Percentiles rank a stretch among this genome's conserved stretches.
phyloP scores from a whole-genome alignment of 2,888 invertebrate species.

The Dermolepida albohirtum region DNA sequence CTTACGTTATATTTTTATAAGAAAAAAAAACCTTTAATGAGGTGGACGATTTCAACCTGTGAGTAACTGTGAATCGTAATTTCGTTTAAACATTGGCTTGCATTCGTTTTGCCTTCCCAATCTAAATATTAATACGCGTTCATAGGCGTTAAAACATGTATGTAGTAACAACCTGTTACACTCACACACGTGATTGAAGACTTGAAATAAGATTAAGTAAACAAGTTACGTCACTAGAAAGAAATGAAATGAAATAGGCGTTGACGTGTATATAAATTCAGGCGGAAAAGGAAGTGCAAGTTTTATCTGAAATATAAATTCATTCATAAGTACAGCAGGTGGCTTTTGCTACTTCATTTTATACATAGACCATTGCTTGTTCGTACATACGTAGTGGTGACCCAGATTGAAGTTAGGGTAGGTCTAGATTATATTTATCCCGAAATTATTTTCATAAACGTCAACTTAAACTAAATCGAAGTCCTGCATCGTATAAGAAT shows the following conservation, averaged over 20 bases:
- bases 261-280: constrained; percentile 48
- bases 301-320: constrained; percentile 52
- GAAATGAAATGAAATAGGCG: constrained; percentile 42
- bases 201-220: constrained; percentile 37
- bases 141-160: background rate
- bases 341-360: constrained; percentile 52
- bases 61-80: too few relatives aligned
- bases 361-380: constrained; percentile 48
- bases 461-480: constrained; percentile 44
- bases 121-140: background rate
- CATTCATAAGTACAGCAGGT: constrained; percentile 54
- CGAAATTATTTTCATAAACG: constrained; percentile 51
- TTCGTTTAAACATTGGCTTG: too few relatives aligned
- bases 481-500: constrained; percentile 30
- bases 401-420: constrained; percentile 53
- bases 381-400: constrained; percentile 47
- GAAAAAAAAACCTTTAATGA: too few relatives aligned
- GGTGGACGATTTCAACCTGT: too few relatives aligned
- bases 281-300: constrained; percentile 46
- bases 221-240: constrained; percentile 25
- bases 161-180: constrained; percentile 28
- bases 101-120: too few relatives aligned
- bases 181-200: constrained; percentile 35
- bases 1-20: too few relatives aligned
- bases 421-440: constrained; percentile 50